phyloP scores from a whole-genome alignment of 2,888 invertebrate species.

The Caradrina kadenii region DNA sequence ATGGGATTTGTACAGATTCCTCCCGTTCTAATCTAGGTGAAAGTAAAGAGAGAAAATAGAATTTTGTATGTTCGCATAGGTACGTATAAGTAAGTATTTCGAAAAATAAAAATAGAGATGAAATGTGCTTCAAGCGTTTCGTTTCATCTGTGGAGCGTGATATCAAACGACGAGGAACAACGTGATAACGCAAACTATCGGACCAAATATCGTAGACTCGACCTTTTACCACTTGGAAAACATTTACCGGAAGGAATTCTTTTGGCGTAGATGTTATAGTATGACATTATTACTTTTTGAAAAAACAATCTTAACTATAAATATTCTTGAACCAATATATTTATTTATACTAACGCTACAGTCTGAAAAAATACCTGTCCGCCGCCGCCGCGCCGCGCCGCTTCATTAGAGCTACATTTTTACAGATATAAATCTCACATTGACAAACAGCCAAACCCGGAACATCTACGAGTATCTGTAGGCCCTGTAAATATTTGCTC shows the following conservation, averaged over 20 bases:
- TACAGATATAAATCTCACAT: slow-evolving; percentile 27
- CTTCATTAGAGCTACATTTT: too few species aligned
- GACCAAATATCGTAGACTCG: slow-evolving; percentile 20
- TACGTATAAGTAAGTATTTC: slow-evolving; percentile 28
- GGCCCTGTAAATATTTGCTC: slow-evolving; percentile 32
- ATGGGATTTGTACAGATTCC: slow-evolving; percentile 60
- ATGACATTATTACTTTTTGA: slow-evolving; percentile 24
- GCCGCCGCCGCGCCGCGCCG: too few species aligned
- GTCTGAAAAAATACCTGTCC: background rate
- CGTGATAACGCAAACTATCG: slow-evolving; percentile 40
- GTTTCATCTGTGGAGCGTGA: slow-evolving; percentile 43
- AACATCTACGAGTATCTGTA: background rate
- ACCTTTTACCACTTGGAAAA: slow-evolving; percentile 30
- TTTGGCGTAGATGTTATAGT: slow-evolving; percentile 23
- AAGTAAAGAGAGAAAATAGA: slow-evolving; percentile 55
- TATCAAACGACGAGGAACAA: slow-evolving; percentile 43
- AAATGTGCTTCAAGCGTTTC: slow-evolving; percentile 43
- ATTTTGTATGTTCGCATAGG: slow-evolving; percentile 28
- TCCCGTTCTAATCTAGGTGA: slow-evolving; percentile 53
- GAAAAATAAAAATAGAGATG: slow-evolving; percentile 46
- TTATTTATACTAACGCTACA: background rate
- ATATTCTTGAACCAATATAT: background rate
- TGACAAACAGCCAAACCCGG: slow-evolving; percentile 14
- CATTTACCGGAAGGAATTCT: slow-evolving; percentile 28
- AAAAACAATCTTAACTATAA: slow-evolving; percentile 14